These are phyloP conservation scores for Sycophila sp. DNA, from an alignment of 1,140 invertebrate genomes.

Conservation along the genomic window DNA sequence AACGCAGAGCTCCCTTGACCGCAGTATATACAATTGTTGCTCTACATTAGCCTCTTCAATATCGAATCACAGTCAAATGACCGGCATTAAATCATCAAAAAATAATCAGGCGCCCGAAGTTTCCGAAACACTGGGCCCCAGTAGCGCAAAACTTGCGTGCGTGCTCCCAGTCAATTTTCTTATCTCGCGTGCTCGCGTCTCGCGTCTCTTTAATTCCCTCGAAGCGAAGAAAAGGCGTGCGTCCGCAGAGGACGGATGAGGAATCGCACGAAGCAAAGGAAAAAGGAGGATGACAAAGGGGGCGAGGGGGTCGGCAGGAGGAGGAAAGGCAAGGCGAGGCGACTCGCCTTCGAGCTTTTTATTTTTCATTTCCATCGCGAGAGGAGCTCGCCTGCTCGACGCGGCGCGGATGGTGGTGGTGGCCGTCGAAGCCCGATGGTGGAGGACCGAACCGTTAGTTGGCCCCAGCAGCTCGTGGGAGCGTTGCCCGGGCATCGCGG, in stretches of 20 bases:
- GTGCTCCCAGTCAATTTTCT: slow-evolving; percentile 9
- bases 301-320: neutral
- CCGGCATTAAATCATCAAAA: neutral
- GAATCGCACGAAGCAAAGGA: neutral
- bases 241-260: neutral
- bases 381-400: too few relatives aligned
- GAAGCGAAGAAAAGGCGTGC: slow-evolving; percentile 3
- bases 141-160: neutral
- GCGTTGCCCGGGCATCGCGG: slow-evolving; percentile 60
- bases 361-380: too few relatives aligned
- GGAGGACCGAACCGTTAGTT: slow-evolving; percentile 62
- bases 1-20: too few relatives aligned
- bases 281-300: slow-evolving; percentile 1
- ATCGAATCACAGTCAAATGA: too few relatives aligned
- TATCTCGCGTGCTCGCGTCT: slow-evolving; percentile 4
- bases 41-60: too few relatives aligned
- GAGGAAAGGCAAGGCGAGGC: neutral
- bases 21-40: too few relatives aligned
- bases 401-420: slow-evolving; percentile 31
- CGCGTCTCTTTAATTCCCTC: slow-evolving; percentile 30
- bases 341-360: too few relatives aligned
- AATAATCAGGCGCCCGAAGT: neutral
- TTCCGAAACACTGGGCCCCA: too few relatives aligned
- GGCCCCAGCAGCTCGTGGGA: slow-evolving; percentile 61
- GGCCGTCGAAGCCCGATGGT: slow-evolving; percentile 43